phyloP scores from a whole-genome alignment of 2,888 invertebrate genomes.

The Dasysyrphus tricinctus region DNA sequence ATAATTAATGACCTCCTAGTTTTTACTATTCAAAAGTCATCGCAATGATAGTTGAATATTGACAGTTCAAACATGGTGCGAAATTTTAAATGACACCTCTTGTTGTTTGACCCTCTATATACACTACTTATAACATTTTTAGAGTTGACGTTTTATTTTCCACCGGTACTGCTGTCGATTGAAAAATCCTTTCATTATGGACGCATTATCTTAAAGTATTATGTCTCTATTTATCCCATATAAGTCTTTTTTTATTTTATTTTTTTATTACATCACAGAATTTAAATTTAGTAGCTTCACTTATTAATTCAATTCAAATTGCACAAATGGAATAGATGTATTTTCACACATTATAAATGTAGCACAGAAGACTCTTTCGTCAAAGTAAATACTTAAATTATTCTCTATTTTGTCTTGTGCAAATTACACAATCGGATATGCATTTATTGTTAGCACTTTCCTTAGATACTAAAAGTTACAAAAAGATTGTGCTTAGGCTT shows the following conservation, averaged over 20 bases:
- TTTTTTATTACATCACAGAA: neutral
- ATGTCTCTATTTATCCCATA: neutral
- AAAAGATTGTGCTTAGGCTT: neutral
- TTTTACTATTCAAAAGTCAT: no score
- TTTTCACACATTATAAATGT: neutral
- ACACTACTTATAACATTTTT: no score
- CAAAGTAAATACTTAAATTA: neutral
- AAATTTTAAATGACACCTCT: no score
- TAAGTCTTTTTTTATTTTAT: neutral
- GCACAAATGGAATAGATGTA: neutral
- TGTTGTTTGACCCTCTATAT: no score
- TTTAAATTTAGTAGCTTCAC: neutral
- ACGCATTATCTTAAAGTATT: neutral
- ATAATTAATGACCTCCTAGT: no score
- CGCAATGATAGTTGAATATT: no score
- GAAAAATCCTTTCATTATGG: no score
- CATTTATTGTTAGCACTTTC: no score
- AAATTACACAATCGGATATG: neutral
- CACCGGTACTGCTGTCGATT: no score
- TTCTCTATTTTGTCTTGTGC: neutral
- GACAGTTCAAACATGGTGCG: no score
- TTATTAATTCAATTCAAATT: conserved; percentile 8
- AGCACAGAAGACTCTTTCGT: neutral
- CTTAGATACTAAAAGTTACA: neutral
- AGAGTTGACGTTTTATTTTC: no score